A percentile compares a stretch with the other conserved stretches of the same genome.
Evolutionary conservation across 1,140 invertebrate species (phyloP).

Genomic region (Magallana gigas): DNA sequence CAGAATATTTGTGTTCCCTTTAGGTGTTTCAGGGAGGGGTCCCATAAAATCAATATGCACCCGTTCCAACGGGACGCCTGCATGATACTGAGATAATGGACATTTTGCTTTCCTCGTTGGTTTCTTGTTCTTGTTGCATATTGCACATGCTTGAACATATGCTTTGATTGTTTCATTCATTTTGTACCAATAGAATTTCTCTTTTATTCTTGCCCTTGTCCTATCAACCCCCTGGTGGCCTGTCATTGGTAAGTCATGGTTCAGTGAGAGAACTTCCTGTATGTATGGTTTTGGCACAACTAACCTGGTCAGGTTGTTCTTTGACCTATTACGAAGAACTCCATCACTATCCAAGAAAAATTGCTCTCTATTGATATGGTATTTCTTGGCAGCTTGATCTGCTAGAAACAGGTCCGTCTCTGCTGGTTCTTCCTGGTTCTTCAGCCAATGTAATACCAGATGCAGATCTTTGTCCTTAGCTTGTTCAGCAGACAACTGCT

Average conservation of each 20-base stretch:
- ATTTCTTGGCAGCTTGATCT: constrained; percentile 44
- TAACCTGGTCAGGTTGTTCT: constrained; percentile 9
- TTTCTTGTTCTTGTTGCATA: constrained; percentile 54
- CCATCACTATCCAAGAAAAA: constrained; percentile 40
- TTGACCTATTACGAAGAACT: constrained; percentile 20
- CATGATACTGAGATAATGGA: constrained; percentile 37
- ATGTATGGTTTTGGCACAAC: constrained; percentile 26
- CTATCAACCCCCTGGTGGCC: constrained; percentile 47
- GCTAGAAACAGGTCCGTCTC: constrained; percentile 43
- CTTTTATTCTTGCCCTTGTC: constrained; percentile 43
- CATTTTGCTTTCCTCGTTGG: constrained; percentile 20
- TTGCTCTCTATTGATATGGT: constrained; percentile 45
- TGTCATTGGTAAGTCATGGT: constrained; percentile 40
- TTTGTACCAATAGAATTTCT: constrained; percentile 49
- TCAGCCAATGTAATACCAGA: constrained; percentile 38
- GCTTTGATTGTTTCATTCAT: constrained; percentile 40
- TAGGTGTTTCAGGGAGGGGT: constrained; percentile 13
- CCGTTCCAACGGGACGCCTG: constrained; percentile 47
- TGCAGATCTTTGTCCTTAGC: constrained; percentile 36
- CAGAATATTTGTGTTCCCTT: constrained; percentile 45
- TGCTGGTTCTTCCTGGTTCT: constrained; percentile 28
- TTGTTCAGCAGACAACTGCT: constrained; percentile 44
- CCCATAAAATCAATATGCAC: constrained; percentile 54
- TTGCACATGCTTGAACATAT: constrained; percentile 42
- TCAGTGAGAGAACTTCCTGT: constrained; percentile 6